Conservation (phyloP, 2,888 invertebrate species). For the Andrena flavipes region DNA sequence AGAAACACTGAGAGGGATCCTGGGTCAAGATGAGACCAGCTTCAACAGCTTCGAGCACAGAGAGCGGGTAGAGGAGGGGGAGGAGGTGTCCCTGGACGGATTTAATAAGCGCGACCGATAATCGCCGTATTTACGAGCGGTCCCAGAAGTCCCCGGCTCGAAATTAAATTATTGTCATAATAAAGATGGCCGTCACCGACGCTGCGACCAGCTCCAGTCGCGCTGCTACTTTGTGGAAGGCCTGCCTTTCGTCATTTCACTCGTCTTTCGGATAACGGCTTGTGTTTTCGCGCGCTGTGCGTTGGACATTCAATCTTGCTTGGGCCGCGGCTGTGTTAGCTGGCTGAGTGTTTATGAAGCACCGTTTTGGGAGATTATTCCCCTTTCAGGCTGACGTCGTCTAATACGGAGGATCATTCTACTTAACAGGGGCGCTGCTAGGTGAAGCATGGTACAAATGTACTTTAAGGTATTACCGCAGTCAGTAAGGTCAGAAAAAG, state of each 20-base stretch:
- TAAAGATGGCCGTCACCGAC: conserved; percentile 73
- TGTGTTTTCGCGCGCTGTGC: neutral
- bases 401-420: neutral
- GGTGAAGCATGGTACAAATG: neutral
- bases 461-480: too few species aligned
- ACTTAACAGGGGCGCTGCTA: neutral
- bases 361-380: neutral
- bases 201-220: conserved; percentile 7
- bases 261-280: neutral
- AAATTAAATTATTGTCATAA: conserved; percentile 83
- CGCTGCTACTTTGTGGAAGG: conserved; percentile 16
- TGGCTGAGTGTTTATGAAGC: neutral
- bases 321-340: neutral
- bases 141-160: conserved; percentile 66
- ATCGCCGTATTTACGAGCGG: conserved; percentile 83
- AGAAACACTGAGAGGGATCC: conserved; percentile 28
- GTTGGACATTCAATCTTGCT: neutral
- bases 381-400: neutral
- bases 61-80: neutral
- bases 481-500: too few species aligned
- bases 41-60: conserved; percentile 18
- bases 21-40: conserved; percentile 51
- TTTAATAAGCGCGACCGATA: conserved; percentile 83
- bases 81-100: conserved; percentile 63
- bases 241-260: neutral